phyloP scores from a whole-genome alignment of 1,140 invertebrate genomes.

The Pachyrhynchus sulphureomaculatus region DNA sequence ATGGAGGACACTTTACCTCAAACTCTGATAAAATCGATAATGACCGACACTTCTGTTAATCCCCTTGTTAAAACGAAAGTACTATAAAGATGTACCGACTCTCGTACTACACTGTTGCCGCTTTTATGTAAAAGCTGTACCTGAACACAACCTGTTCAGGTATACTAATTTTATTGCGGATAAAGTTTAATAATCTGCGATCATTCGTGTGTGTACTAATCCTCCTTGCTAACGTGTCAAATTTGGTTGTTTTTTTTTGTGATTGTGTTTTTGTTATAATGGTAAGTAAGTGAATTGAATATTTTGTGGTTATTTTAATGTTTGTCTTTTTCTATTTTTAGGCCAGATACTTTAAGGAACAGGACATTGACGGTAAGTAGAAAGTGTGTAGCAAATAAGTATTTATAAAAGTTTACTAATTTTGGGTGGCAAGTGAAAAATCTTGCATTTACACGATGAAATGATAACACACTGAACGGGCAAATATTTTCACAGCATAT shows the following conservation, averaged over 20 bases:
- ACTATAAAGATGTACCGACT: too few relatives aligned
- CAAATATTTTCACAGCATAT: too few relatives aligned
- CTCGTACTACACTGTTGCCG: background rate
- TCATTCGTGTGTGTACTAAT: background rate
- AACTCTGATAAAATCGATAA: too few relatives aligned
- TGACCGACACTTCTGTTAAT: too few relatives aligned
- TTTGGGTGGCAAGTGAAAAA: too few relatives aligned
- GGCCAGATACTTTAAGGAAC: constrained; percentile 81
- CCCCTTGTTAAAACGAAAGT: too few relatives aligned
- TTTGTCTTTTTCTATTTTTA: constrained; percentile 51
- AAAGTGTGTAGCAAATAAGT: too few relatives aligned
- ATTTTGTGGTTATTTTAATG: background rate
- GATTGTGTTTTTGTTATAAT: background rate
- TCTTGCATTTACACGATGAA: too few relatives aligned
- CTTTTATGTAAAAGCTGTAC: background rate
- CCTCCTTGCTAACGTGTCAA: background rate
- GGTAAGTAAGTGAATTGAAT: background rate
- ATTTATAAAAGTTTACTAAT: too few relatives aligned
- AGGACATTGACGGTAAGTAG: constrained; percentile 77
- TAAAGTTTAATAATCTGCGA: background rate
- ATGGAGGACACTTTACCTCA: too few relatives aligned
- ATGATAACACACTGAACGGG: too few relatives aligned
- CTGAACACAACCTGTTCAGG: background rate
- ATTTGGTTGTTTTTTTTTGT: background rate
- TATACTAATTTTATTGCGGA: background rate